Percentiles rank a stretch among this genome's conserved stretches.
phyloP scores from a whole-genome alignment of 2,888 invertebrate genomes.

The Rhingia campestris region DNA sequence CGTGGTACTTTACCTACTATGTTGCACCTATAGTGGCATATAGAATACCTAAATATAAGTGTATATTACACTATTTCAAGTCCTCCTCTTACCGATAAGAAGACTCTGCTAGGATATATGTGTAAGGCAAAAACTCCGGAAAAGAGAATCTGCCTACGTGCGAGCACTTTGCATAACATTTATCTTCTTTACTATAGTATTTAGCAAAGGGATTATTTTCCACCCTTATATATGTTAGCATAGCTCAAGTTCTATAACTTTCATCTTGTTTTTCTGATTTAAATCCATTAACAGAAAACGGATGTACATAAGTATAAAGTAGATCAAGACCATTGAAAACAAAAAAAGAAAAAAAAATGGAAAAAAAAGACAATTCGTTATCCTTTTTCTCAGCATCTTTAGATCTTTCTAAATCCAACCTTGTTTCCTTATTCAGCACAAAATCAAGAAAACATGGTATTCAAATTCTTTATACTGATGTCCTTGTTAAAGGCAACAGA shows the following conservation, averaged over 20 bases:
- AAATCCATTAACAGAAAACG: slow-evolving; percentile 43
- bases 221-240: not conserved
- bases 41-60: slow-evolving; percentile 15
- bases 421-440: slow-evolving; percentile 23
- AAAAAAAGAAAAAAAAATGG: not conserved
- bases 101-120: slow-evolving; percentile 9
- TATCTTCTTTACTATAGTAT: slow-evolving; percentile 16
- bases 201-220: slow-evolving; percentile 26
- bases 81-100: not conserved
- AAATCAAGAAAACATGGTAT: slow-evolving; percentile 28
- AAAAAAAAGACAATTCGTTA: not conserved
- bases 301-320: slow-evolving; percentile 20
- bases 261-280: slow-evolving; percentile 9
- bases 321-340: slow-evolving; percentile 13
- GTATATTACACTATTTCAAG: slow-evolving; percentile 46
- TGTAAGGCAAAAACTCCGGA: slow-evolving; percentile 15
- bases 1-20: slow-evolving; percentile 48
- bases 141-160: slow-evolving; percentile 15
- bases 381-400: not conserved
- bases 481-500: slow-evolving; percentile 41
- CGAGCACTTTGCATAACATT: slow-evolving; percentile 24
- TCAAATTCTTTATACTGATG: slow-evolving; percentile 23
- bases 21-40: slow-evolving; percentile 1
- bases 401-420: not conserved
- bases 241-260: not conserved